Conservation (phyloP, 2,797 vertebrate species). For the Tragelaphus oryx region DNA sequence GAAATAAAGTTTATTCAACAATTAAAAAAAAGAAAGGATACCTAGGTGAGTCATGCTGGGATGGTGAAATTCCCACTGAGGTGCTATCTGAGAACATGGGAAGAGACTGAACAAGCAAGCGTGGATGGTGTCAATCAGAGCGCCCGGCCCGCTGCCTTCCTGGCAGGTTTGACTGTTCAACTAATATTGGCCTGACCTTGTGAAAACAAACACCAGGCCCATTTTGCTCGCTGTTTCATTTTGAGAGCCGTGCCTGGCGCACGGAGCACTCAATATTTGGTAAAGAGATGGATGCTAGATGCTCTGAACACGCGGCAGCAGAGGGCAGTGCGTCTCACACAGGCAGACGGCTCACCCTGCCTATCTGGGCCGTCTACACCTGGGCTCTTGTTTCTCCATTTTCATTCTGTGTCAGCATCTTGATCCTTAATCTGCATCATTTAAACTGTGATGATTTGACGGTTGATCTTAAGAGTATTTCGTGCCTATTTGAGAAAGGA, state of each 20-base stretch:
- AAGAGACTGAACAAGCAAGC: neutral
- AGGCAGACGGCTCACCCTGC: neutral
- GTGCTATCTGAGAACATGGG: neutral
- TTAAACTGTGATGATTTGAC: neutral
- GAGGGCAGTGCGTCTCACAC: fast-evolving
- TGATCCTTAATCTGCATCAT: neutral
- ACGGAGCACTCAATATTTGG: neutral
- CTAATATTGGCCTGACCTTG: neutral
- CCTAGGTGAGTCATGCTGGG: neutral
- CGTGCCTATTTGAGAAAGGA: neutral
- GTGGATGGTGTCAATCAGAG: neutral
- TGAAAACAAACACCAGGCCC: neutral
- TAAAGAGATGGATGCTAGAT: neutral
- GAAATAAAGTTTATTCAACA: too few species aligned
- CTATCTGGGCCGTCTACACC: neutral
- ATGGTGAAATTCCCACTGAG: neutral
- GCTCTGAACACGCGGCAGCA: fast-evolving
- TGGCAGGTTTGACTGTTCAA: neutral
- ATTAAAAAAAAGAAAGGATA: neutral
- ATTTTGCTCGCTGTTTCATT: neutral
- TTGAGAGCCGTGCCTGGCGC: neutral
- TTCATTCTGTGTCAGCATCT: neutral
- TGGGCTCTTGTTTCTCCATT: neutral
- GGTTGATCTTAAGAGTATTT: neutral
- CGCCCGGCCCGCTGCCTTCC: neutral